Conservation (phyloP, 1,140 invertebrate species). For the Daktulosphaira vitifoliae region DNA sequence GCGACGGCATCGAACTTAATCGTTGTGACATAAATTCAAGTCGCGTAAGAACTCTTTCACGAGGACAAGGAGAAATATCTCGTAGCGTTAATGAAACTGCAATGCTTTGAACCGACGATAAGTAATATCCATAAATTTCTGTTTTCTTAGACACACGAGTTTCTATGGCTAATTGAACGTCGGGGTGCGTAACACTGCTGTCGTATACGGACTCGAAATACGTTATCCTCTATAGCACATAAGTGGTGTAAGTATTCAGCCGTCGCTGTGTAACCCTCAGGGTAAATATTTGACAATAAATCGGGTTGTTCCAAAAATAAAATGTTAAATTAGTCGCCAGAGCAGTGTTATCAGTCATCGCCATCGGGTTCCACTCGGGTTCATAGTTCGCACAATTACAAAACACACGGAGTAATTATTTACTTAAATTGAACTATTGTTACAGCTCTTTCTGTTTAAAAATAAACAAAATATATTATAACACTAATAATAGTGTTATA, state of each 20-base stretch:
- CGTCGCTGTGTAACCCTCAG: not conserved
- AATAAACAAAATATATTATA: too few relatives aligned
- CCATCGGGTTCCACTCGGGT: too few relatives aligned
- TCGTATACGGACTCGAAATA: not conserved
- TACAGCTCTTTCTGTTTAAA: too few relatives aligned
- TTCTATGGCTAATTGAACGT: constrained; percentile 26
- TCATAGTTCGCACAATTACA: too few relatives aligned
- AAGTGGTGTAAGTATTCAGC: not conserved
- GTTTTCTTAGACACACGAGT: not conserved
- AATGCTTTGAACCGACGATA: not conserved
- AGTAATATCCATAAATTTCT: constrained; percentile 19
- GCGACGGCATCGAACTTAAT: not conserved
- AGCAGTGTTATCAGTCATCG: too few relatives aligned
- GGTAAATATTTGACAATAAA: not conserved
- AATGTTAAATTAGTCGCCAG: not conserved
- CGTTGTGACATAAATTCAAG: not conserved
- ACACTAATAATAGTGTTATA: too few relatives aligned
- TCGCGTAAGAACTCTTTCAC: not conserved
- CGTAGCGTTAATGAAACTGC: constrained; percentile 1
- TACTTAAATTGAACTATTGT: too few relatives aligned
- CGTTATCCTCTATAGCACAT: not conserved
- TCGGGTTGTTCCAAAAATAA: constrained; percentile 22
- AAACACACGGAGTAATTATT: too few relatives aligned
- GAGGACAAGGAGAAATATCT: not conserved
- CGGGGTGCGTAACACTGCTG: not conserved